phyloP scores from a whole-genome alignment of 2,797 vertebrate genomes.

The Myotis findleyi region DNA sequence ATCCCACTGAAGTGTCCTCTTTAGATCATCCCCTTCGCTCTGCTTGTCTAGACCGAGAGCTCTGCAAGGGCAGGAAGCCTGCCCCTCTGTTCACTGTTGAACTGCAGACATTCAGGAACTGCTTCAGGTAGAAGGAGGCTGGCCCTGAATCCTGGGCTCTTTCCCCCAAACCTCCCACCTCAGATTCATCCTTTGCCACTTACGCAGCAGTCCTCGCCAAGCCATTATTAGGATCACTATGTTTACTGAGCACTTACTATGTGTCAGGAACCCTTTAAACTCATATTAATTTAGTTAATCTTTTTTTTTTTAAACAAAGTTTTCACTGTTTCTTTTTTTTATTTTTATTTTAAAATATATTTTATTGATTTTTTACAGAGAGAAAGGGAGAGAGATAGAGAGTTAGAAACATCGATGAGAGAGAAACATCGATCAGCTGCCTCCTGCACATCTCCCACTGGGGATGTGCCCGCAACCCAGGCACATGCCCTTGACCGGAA shows the following conservation, averaged over 20 bases:
- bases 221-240: neutral
- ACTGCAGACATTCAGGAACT: neutral
- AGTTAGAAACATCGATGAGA: no score
- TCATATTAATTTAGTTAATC: neutral
- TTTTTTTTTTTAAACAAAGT: no score
- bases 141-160: fast-evolving
- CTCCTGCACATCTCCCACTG: no score
- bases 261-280: neutral
- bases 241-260: neutral
- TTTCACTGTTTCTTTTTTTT: no score
- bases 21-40: neutral
- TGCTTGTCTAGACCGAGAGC: neutral
- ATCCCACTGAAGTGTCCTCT: neutral
- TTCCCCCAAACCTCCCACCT: neutral
- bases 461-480: no score
- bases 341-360: no score
- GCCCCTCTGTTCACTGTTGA: neutral
- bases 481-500: no score
- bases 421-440: no score
- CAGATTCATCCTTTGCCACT: neutral
- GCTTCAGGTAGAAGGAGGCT: neutral
- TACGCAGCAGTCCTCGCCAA: neutral
- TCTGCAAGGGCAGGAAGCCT: neutral
- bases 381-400: no score
- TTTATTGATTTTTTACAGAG: no score